Base-by-base conservation (phyloP, 2,888 invertebrate genomes). In the Hylaea fasciaria region DNA sequence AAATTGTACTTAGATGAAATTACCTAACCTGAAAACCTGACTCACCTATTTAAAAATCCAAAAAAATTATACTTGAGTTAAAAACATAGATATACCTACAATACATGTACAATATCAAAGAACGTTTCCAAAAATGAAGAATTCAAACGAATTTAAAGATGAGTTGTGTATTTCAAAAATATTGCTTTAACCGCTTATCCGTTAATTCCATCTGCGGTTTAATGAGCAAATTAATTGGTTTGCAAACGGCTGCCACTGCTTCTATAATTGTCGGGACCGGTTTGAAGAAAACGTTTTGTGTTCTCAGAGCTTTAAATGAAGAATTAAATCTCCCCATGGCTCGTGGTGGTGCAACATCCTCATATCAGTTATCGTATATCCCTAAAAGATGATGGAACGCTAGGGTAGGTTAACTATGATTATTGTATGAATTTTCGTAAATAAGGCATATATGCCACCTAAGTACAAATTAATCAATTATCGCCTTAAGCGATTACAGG, bases 211-310 rank as follows among this genome's bases (percentile, higher is more conserved):
- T 87, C 87, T 82, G 71, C 60, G 79, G 73, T 82, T 83, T 87
- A 89, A 89, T 89, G 81, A 86, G 87, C 74, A 84, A 83, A 86
- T 86, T 89, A 88, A 89, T 88, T 89, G 88, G 83, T 80, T 86
- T 85, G 81, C 76, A 71, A 77, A 77, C 71, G 77, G 76, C 70
- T 69, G 70, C 69, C 69, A 71, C 70, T 67, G 70, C 65, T 64
- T 53, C 61, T 73, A 72, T 76, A 78, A 78, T 80, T 72, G 73
- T 73, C 65, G 66, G 62, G 69, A 78, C 77, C 69, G 74, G 78
- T 78, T 76, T 53, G 40, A 58, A 56, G 47, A 48, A 55, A 55
- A 22, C 17, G 56, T 65, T 60, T 48, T 50, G 58, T 28, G 48
- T 61, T 48, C 49, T 13, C 45, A 12, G 59, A 44, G 43, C 44